Conservation (phyloP, 2,113 vertebrate genomes). For the Polypterus senegalus region DNA sequence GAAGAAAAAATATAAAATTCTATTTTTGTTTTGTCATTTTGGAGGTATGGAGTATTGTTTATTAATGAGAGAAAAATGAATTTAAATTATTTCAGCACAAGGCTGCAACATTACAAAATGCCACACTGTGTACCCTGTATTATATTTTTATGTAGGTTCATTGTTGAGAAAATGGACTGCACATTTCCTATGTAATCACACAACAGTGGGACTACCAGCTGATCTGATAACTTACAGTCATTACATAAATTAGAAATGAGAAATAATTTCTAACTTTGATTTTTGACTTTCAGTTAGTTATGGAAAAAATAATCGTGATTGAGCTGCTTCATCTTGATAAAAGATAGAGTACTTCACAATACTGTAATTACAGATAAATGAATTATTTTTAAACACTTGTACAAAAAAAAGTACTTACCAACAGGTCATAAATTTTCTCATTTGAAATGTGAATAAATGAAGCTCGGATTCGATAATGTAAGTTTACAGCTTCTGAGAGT, state of each 20-base stretch:
- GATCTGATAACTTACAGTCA: neutral
- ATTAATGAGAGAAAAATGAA: too few relatives aligned
- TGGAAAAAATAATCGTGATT: neutral
- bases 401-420: slow-evolving; percentile 23
- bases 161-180: neutral
- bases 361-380: too few relatives aligned
- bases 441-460: slow-evolving; percentile 34
- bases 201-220: neutral
- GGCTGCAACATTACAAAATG: too few relatives aligned
- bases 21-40: too few relatives aligned
- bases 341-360: neutral
- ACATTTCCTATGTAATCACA: neutral
- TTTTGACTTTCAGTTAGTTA: neutral
- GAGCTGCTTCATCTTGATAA: neutral
- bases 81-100: too few relatives aligned
- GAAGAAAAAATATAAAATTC: too few relatives aligned
- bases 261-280: neutral
- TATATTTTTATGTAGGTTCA: too few relatives aligned
- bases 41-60: too few relatives aligned
- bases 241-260: neutral
- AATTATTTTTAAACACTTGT: neutral
- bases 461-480: slow-evolving; percentile 15
- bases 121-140: too few relatives aligned
- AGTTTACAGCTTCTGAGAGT: too few relatives aligned
- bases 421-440: slow-evolving; percentile 35